These are phyloP conservation scores for Apamea monoglypha DNA, from an alignment of 2,888 invertebrate species.

Conservation along the genomic window DNA sequence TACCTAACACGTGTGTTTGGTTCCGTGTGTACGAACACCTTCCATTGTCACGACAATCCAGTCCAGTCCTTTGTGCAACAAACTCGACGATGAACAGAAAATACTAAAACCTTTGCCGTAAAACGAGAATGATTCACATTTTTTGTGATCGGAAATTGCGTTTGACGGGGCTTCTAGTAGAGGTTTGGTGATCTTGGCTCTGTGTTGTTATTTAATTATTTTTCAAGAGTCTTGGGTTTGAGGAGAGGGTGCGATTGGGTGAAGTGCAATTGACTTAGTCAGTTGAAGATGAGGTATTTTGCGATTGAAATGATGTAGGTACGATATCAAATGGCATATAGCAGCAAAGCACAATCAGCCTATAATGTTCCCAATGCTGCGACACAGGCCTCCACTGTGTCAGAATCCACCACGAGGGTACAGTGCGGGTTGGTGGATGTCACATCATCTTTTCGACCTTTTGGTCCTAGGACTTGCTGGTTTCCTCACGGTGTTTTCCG, in stretches of 20 bases:
- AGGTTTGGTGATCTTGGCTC: slow-evolving; percentile 5
- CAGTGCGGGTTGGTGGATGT: too few relatives aligned
- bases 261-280: slow-evolving; percentile 19
- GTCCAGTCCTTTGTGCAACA: slow-evolving; percentile 32
- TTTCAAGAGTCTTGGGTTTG: slow-evolving; percentile 15
- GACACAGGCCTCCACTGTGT: too few relatives aligned
- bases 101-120: slow-evolving; percentile 36
- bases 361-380: too few relatives aligned
- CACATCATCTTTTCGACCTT: too few relatives aligned
- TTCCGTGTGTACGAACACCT: slow-evolving; percentile 15
- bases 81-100: slow-evolving; percentile 41
- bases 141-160: slow-evolving; percentile 56
- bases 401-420: too few relatives aligned
- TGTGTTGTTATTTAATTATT: slow-evolving; percentile 41
- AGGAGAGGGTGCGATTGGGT: slow-evolving; percentile 13
- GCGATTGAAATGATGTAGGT: neutral
- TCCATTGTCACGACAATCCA: slow-evolving; percentile 42
- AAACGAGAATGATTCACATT: slow-evolving; percentile 40
- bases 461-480: too few relatives aligned
- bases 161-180: slow-evolving; percentile 38
- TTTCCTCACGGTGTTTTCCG: too few relatives aligned
- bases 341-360: too few relatives aligned
- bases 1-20: slow-evolving; percentile 6
- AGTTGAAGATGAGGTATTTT: neutral
- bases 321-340: too few relatives aligned